Percentiles rank a stretch among this genome's conserved stretches.
phyloP scores from a whole-genome alignment of 2,113 vertebrate genomes.

The Solenodon paradoxus region DNA sequence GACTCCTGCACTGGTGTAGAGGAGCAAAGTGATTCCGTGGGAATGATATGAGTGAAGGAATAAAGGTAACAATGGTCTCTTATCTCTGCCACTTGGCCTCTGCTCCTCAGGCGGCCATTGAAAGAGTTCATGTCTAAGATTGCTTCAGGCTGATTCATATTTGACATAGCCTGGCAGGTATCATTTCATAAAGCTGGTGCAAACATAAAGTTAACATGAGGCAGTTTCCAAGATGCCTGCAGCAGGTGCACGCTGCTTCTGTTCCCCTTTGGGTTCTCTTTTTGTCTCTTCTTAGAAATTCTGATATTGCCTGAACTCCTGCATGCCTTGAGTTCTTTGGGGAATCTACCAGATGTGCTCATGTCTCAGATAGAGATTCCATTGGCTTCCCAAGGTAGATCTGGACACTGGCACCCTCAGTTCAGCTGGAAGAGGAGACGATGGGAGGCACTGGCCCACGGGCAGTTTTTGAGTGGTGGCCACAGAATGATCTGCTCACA shows the following conservation, averaged over 20 bases:
- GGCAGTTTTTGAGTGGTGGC: neutral
- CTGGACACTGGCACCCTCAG: fast-evolving
- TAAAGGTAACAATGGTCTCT: neutral
- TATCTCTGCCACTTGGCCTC: neutral
- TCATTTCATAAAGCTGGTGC: fast-evolving
- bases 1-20: neutral
- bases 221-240: fast-evolving
- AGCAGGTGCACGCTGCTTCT: neutral
- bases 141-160: neutral
- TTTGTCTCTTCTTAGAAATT: neutral
- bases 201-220: neutral
- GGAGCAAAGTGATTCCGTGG: neutral
- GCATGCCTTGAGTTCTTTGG: neutral
- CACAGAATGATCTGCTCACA: neutral
- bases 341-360: fast-evolving
- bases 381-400: neutral
- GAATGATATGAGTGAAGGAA: neutral
- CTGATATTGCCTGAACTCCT: neutral
- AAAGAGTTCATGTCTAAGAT: neutral
- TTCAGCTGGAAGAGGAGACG: neutral
- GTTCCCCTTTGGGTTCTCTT: neutral
- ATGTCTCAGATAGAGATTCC: neutral
- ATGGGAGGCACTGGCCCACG: fast-evolving
- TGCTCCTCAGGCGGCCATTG: neutral
- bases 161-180: neutral